These are phyloP conservation scores for Phymatocera aterrima DNA, from an alignment of 2,888 invertebrate species.

Conservation along the genomic window DNA sequence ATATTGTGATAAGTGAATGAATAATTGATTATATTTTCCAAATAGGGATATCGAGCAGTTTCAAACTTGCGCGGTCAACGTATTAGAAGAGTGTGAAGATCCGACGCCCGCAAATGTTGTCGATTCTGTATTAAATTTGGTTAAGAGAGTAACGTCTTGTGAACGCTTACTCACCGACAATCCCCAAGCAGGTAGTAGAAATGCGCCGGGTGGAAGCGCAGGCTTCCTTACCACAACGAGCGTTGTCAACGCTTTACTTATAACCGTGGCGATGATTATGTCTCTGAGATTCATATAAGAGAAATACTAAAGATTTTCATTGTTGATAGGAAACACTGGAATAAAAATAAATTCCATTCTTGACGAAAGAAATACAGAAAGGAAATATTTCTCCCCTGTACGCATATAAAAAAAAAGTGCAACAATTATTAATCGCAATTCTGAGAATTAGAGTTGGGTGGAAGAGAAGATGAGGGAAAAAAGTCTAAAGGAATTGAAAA, in stretches of 20 bases:
- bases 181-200: background rate
- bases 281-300: conserved; percentile 13
- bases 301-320: background rate
- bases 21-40: background rate
- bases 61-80: conserved; percentile 78
- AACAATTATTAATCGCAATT: too few species aligned
- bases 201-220: background rate
- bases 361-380: too few species aligned
- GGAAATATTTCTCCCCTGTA: background rate
- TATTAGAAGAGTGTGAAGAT: conserved; percentile 82
- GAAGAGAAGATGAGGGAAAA: background rate
- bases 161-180: conserved; percentile 48
- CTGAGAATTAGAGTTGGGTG: background rate
- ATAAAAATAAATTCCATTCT: background rate
- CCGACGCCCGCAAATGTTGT: conserved; percentile 89
- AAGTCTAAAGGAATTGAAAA: too few species aligned
- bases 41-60: conserved; percentile 78
- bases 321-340: too few species aligned
- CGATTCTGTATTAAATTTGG: conserved; percentile 85
- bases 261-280: background rate
- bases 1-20: background rate
- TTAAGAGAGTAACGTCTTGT: conserved; percentile 80
- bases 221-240: background rate
- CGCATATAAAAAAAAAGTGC: too few species aligned
- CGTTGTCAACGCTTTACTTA: background rate